Evolutionary conservation across 1,140 invertebrate species (phyloP).

Genomic region (Zeugodacus cucurbitae): DNA sequence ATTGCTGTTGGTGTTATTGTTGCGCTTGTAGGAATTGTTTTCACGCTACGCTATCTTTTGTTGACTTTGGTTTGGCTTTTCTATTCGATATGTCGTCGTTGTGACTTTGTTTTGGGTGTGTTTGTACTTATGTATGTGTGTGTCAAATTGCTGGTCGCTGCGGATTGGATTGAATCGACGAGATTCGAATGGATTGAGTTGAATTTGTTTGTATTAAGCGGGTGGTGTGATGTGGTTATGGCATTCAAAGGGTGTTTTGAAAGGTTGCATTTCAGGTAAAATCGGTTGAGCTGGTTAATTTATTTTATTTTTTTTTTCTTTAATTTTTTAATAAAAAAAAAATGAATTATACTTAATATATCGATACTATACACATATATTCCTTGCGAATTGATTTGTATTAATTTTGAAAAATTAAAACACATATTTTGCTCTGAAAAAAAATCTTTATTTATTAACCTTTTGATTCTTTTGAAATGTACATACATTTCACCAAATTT

Average conservation of each 20-base stretch:
- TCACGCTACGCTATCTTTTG: slow-evolving; percentile 33
- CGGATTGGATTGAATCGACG: slow-evolving; percentile 32
- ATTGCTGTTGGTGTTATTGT: not conserved
- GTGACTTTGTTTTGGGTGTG: not conserved
- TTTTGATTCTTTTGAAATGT: too few relatives aligned
- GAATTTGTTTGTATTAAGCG: slow-evolving; percentile 31
- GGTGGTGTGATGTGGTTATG: not conserved
- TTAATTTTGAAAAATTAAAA: too few relatives aligned
- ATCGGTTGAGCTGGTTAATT: not conserved
- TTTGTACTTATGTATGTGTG: not conserved
- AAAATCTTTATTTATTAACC: too few relatives aligned
- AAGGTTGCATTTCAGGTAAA: not conserved
- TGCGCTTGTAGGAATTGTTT: slow-evolving; percentile 28
- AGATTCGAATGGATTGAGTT: slow-evolving; percentile 19
- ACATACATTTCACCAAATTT: too few relatives aligned
- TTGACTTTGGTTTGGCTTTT: slow-evolving; percentile 39
- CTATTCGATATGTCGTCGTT: not conserved
- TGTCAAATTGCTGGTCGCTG: slow-evolving; percentile 11
- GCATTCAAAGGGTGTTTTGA: not conserved
- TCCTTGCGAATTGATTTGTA: too few relatives aligned
- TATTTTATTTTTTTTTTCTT: too few relatives aligned
- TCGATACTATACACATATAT: too few relatives aligned
- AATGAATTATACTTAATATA: too few relatives aligned
- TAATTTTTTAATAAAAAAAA: too few relatives aligned
- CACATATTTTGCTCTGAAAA: too few relatives aligned